These are phyloP conservation scores for Nycticryphes semicollaris DNA, from an alignment of 2,113 vertebrate genomes.

Conservation along the genomic window DNA sequence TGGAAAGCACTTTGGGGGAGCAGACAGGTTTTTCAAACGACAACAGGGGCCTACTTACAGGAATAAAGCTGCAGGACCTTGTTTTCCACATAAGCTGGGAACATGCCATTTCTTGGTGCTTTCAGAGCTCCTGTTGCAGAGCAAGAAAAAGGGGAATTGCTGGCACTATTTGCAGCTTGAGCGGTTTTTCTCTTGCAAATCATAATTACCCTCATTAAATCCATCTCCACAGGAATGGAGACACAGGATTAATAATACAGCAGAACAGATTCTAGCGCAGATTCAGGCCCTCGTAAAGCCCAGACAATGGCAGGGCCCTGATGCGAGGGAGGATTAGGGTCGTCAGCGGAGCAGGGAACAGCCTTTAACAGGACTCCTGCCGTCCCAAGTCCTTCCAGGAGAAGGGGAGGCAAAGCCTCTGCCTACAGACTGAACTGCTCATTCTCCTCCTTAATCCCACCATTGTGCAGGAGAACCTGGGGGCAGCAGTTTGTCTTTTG, in stretches of 20 bases:
- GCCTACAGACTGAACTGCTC: background rate
- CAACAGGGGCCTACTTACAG: background rate
- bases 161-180: background rate
- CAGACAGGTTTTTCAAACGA: too few relatives aligned
- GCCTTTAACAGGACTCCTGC: background rate
- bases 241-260: background rate
- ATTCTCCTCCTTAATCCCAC: background rate
- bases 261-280: background rate
- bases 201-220: constrained; percentile 9
- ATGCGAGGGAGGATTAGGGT: background rate
- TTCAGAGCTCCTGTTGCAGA: background rate
- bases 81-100: accelerated
- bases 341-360: background rate
- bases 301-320: background rate
- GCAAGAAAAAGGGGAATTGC: background rate
- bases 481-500: background rate
- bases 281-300: background rate
- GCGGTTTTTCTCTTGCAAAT: background rate
- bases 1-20: background rate
- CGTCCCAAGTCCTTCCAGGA: background rate
- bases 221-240: background rate
- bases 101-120: accelerated
- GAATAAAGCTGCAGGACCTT: background rate
- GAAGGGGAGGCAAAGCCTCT: background rate
- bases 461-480: background rate